These are phyloP conservation scores for Bombus superbus DNA, from an alignment of 1,140 invertebrate genomes.

Conservation along the genomic window DNA sequence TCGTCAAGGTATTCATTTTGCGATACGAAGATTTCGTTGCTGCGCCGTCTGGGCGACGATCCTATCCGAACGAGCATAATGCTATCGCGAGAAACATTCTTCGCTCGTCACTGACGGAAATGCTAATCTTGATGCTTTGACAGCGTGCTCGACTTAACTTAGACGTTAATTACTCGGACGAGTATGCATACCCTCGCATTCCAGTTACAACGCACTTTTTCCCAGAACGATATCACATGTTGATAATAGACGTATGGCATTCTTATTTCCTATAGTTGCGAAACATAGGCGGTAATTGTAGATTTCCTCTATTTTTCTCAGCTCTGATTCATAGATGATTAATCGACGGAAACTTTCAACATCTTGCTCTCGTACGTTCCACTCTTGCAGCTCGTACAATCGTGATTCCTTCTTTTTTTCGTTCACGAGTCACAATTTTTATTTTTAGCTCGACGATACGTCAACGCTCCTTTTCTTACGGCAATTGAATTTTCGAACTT, in stretches of 20 bases:
- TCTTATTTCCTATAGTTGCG: not conserved
- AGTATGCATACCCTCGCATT: not conserved
- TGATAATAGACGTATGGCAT: not conserved
- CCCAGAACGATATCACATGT: not conserved
- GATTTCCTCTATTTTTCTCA: not conserved
- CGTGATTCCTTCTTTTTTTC: not conserved
- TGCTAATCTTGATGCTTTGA: not conserved
- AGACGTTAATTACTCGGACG: conserved; percentile 34
- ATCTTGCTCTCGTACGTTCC: not conserved
- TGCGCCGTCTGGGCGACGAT: conserved; percentile 11
- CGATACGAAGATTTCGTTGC: conserved; percentile 60
- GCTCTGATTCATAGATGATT: not conserved
- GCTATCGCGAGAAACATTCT: not conserved
- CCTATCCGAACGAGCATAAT: conserved; percentile 41
- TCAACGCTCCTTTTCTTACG: no score
- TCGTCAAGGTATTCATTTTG: conserved; percentile 69
- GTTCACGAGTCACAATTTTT: no score
- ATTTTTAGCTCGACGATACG: no score
- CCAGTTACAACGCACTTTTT: not conserved
- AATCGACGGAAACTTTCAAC: not conserved
- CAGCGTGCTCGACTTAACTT: not conserved
- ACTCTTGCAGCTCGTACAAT: not conserved
- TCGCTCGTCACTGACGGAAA: conserved; percentile 8
- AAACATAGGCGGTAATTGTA: not conserved
- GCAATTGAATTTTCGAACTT: no score